Base-by-base conservation (phyloP, 2,797 vertebrate genomes). In the Manis crassicaudata region DNA sequence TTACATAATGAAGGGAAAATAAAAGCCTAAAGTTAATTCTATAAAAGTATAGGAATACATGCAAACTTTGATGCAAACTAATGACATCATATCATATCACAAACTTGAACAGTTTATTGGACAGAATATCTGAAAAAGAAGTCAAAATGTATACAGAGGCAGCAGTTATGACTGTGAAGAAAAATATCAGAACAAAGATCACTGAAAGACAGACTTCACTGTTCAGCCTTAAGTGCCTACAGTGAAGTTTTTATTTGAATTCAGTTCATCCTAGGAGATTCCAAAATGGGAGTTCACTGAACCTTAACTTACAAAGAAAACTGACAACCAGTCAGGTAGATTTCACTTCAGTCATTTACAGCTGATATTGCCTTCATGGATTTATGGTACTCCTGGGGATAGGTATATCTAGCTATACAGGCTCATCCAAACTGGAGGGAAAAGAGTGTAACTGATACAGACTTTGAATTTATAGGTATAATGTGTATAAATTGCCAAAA, bases 161-260 rank as follows among this genome's bases (percentile, higher is more conserved):
- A 94, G 2, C 10, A 70, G 62, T 79, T 96, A 35, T 23, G 21
- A 97, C 90, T 68, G 72, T 90, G n/a, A 81, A 81, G 52, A 50
- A 83, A 88, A 90, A 32, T 52, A 80, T n/a, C 79, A 72, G 40
- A 92, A 29, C 62, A 93, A 90, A 96, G 60, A 94, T 91, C 46
- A 85, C 23, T 58, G 32, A 77, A 95, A 68, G 5, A 56, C 52
- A 86, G 50, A 90, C 56, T 92, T 93, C 37, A 70, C 17, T 87
- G 52, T 80, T 96, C 56, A 90, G 65, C 20, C 94, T 87, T 82
- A 93, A 96, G 46, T 94, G 70, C n/a, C 75, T 84, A 56, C 40
- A 80, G 67, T 92, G 50, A 96, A 95, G 65, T 72, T 94, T 96
- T 94, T 93, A 96, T 89, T 90, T 89, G 75, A 97, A 96, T 94